phyloP scores from a whole-genome alignment of 2,113 vertebrate species.

The Xenopus borealis region DNA sequence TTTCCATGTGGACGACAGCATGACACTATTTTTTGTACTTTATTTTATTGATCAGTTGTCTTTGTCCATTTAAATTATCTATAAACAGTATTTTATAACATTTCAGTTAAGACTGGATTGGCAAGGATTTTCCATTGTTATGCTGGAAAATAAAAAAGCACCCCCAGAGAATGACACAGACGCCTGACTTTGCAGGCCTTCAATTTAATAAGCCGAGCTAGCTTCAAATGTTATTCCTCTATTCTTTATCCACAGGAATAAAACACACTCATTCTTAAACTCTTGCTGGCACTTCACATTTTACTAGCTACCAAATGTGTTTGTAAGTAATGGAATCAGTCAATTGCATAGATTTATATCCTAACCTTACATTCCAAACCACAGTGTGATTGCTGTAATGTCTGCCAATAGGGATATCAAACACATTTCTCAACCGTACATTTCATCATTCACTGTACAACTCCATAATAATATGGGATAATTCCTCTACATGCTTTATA shows the following conservation, averaged over 20 bases:
- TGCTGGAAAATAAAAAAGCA: no score
- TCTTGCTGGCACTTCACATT: conserved; percentile 23
- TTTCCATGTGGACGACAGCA: no score
- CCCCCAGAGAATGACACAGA: neutral
- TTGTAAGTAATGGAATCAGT: conserved; percentile 3
- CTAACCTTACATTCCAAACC: neutral
- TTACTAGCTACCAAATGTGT: conserved; percentile 2
- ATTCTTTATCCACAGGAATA: conserved; percentile 6
- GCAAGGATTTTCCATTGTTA: no score
- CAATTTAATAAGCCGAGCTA: neutral
- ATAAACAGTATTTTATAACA: no score
- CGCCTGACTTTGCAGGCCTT: neutral
- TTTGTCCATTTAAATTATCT: no score
- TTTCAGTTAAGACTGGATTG: no score
- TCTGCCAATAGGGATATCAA: conserved; percentile 47
- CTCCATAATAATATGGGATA: conserved; percentile 25
- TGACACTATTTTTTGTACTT: no score
- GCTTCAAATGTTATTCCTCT: neutral
- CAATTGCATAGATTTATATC: neutral
- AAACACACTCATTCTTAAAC: conserved; percentile 22
- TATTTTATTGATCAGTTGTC: no score
- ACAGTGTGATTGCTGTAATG: fast-evolving
- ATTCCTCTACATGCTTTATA: conserved; percentile 13
- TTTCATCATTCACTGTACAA: conserved; percentile 10
- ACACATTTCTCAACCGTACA: conserved; percentile 29